Conservation (phyloP, 2,113 vertebrate genomes). For the Microcebus ravelobensis region DNA sequence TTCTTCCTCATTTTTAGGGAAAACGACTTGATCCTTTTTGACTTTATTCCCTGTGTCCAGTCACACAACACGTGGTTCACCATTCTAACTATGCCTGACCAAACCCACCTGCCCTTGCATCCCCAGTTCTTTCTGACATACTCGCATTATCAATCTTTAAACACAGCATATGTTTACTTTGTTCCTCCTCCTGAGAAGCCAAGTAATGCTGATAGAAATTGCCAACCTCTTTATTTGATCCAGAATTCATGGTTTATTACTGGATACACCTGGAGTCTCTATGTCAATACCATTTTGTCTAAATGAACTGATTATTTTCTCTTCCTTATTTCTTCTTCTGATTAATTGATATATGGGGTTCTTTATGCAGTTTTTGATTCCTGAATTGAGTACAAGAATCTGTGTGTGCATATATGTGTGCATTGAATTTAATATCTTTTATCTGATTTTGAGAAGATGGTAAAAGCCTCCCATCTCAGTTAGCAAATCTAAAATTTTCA, state of each 20-base stretch:
- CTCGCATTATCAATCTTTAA: neutral
- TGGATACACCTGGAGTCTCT: neutral
- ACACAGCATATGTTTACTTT: neutral
- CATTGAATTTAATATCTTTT: neutral
- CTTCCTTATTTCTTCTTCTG: neutral
- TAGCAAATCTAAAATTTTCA: neutral
- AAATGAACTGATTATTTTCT: neutral
- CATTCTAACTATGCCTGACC: neutral
- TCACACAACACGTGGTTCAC: neutral
- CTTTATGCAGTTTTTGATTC: neutral
- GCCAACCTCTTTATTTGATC: neutral
- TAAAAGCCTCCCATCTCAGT: neutral
- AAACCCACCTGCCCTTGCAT: neutral
- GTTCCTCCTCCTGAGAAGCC: neutral
- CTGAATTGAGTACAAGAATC: slow-evolving; percentile 2
- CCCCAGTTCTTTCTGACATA: neutral
- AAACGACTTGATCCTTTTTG: neutral
- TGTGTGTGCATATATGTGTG: neutral
- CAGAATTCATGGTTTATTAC: neutral
- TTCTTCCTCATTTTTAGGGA: neutral
- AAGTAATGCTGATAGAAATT: neutral
- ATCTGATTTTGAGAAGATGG: neutral
- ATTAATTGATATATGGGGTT: neutral
- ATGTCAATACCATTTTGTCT: neutral
- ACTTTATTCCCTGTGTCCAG: neutral